A percentile compares a stretch with the other conserved stretches of the same genome.
phyloP scores from a whole-genome alignment of 1,140 invertebrate species.

The Eumaeus atala region DNA sequence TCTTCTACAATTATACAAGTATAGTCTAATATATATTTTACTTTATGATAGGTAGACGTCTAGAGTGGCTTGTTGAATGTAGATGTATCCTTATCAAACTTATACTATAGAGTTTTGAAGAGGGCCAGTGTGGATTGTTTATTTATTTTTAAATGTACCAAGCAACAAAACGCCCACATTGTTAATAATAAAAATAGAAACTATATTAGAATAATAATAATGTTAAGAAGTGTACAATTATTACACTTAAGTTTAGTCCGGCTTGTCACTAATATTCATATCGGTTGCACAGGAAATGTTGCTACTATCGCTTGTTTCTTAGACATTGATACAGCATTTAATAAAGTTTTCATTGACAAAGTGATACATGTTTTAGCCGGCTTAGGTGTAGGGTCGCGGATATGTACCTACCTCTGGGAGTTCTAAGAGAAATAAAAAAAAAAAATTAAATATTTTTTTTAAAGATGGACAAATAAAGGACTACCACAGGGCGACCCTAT shows the following conservation, averaged over 20 bases:
- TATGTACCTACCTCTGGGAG: constrained; percentile 15
- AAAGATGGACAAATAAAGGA: constrained; percentile 15
- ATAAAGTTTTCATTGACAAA: constrained; percentile 1
- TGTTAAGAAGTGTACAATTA: too few relatives aligned
- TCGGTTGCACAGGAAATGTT: constrained; percentile 1
- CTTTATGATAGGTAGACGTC: constrained; percentile 22
- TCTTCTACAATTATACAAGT: neutral
- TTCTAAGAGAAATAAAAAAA: constrained; percentile 9
- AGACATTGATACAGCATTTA: constrained; percentile 8
- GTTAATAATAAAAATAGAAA: too few relatives aligned
- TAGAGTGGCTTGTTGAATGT: constrained; percentile 24
- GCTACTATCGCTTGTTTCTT: constrained; percentile 9
- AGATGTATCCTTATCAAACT: neutral
- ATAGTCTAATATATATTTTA: constrained; percentile 21
- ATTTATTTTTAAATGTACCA: too few relatives aligned
- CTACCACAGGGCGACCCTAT: constrained; percentile 19
- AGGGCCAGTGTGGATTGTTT: constrained; percentile 10
- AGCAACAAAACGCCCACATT: too few relatives aligned
- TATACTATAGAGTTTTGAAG: constrained; percentile 5
- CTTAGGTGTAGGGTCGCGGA: constrained; percentile 10
- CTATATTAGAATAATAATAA: too few relatives aligned
- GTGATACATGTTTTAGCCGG: constrained; percentile 1
- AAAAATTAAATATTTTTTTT: neutral
- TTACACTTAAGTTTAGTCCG: constrained; percentile 11
- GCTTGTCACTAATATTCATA: constrained; percentile 17